These are phyloP conservation scores for Aurelia coerulea DNA, from an alignment of 30 jellyfish, hydroid and myxozoan species.

Conservation along the genomic window DNA sequence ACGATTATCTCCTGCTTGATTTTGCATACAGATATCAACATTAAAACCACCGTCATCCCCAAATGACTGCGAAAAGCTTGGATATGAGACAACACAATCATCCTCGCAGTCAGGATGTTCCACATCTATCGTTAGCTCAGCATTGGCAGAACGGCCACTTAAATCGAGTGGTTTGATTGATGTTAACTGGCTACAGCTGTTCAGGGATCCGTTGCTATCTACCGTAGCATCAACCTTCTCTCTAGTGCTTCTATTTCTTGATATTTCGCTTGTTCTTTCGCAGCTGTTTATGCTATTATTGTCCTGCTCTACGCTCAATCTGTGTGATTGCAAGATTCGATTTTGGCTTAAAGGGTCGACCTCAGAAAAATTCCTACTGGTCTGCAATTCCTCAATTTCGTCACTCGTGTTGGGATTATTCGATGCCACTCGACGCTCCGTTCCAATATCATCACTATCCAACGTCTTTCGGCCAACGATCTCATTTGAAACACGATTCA, in stretches of 20 bases:
- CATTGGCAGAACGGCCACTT: background rate
- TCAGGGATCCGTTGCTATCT: background rate
- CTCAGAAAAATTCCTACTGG: background rate
- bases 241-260: background rate
- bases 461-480: background rate
- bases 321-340: background rate
- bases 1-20: no score
- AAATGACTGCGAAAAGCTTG: conserved; percentile 20
- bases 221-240: background rate
- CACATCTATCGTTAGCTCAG: background rate
- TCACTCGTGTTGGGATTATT: background rate
- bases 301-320: background rate
- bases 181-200: background rate
- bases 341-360: background rate
- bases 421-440: background rate
- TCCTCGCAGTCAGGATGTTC: background rate
- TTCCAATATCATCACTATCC: background rate
- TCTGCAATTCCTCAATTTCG: background rate
- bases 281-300: background rate
- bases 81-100: background rate
- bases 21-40: conserved; percentile 4
- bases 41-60: conserved; percentile 42
- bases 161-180: background rate
- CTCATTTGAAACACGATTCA: conserved; percentile 1
- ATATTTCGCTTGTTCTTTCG: background rate